These are phyloP conservation scores for Mastomys coucha DNA, from an alignment of 2,113 vertebrate genomes.

Conservation along the genomic window DNA sequence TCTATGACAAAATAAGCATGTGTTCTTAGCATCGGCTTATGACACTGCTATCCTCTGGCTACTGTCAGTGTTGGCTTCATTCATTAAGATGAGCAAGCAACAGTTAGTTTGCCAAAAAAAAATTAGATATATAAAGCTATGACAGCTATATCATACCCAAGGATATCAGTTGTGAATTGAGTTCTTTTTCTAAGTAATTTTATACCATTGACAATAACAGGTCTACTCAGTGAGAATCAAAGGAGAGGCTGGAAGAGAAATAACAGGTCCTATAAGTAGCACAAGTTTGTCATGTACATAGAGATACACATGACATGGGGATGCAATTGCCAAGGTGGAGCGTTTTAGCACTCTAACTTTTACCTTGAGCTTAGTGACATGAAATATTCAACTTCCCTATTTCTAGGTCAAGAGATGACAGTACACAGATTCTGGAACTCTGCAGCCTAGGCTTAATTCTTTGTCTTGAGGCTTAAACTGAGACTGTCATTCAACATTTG, in stretches of 20 bases:
- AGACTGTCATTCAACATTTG: neutral
- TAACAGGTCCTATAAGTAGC: too few species aligned
- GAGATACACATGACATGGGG: too few species aligned
- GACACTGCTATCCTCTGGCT: constrained; percentile 78
- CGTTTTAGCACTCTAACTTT: neutral
- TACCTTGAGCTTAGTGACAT: neutral
- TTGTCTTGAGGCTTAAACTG: neutral
- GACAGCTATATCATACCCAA: constrained; percentile 68
- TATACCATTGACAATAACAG: constrained; percentile 42
- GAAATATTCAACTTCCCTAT: neutral
- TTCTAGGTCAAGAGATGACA: neutral
- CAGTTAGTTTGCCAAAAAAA: constrained; percentile 83
- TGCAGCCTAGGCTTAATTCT: neutral
- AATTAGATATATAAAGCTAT: constrained; percentile 77
- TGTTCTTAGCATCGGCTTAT: constrained; percentile 78
- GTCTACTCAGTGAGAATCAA: accelerated
- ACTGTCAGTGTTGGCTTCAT: constrained; percentile 76
- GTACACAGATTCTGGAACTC: neutral
- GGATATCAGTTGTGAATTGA: constrained; percentile 71
- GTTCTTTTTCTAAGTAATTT: constrained; percentile 79
- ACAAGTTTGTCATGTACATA: accelerated
- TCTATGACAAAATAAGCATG: constrained; percentile 81
- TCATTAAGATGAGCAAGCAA: constrained; percentile 84
- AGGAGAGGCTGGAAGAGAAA: neutral
- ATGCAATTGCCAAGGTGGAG: neutral